These are phyloP conservation scores for Tyria jacobaeae DNA, from an alignment of 2,888 invertebrate genomes.

Conservation along the genomic window DNA sequence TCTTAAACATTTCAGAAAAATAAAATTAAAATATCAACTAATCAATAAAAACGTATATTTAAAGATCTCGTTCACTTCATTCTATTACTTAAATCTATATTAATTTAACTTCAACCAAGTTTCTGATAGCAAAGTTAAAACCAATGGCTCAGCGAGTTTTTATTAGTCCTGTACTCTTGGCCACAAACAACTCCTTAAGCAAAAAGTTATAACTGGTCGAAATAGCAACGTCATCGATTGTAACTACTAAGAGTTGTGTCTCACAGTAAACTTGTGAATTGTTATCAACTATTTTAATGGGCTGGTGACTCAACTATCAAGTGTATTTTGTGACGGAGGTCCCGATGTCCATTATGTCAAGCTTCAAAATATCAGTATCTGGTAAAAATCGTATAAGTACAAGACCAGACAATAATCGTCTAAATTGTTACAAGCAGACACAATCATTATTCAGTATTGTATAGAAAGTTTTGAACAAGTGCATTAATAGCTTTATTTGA, in stretches of 20 bases:
- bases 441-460: too few relatives aligned
- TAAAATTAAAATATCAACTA: too few relatives aligned
- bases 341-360: background rate
- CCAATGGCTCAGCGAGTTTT: background rate
- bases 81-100: too few relatives aligned
- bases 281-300: conserved; percentile 44
- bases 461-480: too few relatives aligned
- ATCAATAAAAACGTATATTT: too few relatives aligned
- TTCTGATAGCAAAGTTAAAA: conserved; percentile 8
- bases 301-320: conserved; percentile 21
- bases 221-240: conserved; percentile 11
- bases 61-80: too few relatives aligned
- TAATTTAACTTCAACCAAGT: background rate
- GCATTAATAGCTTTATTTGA: conserved; percentile 5
- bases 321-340: conserved; percentile 8
- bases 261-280: conserved; percentile 43
- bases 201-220: conserved; percentile 34
- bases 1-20: too few relatives aligned
- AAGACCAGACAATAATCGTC: too few relatives aligned
- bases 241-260: background rate
- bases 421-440: too few relatives aligned
- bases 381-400: too few relatives aligned
- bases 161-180: background rate
- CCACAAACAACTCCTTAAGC: conserved; percentile 18
- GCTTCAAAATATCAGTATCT: too few relatives aligned